Evolutionary conservation across 2,888 invertebrate genomes (phyloP).

Genomic region (Germaria angustata): DNA sequence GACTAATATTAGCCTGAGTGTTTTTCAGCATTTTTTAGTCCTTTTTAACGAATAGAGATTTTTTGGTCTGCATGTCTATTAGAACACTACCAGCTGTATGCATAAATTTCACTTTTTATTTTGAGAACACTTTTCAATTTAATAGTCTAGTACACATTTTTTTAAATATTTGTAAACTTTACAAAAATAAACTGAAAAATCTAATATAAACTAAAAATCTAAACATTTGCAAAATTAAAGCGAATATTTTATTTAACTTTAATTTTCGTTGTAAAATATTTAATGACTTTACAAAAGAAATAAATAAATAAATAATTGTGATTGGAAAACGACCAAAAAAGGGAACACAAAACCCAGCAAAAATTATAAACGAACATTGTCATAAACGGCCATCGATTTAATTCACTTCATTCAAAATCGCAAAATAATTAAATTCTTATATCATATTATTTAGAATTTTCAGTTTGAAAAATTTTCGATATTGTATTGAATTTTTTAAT

Average conservation of each 20-base stretch:
- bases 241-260: constrained; percentile 31
- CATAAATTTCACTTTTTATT: constrained; percentile 71
- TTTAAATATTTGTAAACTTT: constrained; percentile 31
- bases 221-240: constrained; percentile 12
- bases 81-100: constrained; percentile 73
- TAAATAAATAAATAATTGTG: constrained; percentile 9
- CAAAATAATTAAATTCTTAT: too few relatives aligned
- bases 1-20: background rate
- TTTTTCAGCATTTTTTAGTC: background rate
- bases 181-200: constrained; percentile 13
- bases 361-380: too few relatives aligned
- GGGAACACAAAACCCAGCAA: background rate
- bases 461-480: too few relatives aligned
- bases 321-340: background rate
- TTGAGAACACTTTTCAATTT: constrained; percentile 46
- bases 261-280: constrained; percentile 39
- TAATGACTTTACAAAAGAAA: constrained; percentile 7
- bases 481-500: too few relatives aligned
- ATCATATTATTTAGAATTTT: too few relatives aligned
- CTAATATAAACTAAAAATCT: background rate
- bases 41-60: constrained; percentile 5
- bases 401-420: too few relatives aligned
- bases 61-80: constrained; percentile 27
- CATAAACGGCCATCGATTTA: too few relatives aligned
- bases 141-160: constrained; percentile 52